phyloP scores from a whole-genome alignment of 2,888 invertebrate genomes.

The Apantesis nais region DNA sequence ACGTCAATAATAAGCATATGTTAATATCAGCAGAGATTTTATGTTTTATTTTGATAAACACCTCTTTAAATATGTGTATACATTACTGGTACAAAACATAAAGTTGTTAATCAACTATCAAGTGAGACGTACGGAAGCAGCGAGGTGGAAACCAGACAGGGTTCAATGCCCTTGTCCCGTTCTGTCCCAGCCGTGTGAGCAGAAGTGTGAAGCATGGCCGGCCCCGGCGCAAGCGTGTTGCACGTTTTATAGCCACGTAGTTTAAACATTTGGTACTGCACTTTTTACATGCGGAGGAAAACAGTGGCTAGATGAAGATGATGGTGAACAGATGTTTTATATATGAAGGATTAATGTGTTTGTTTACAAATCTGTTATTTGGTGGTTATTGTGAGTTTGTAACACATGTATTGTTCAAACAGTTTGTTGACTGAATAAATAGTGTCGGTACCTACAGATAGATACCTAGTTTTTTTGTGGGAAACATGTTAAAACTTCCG shows the following conservation, averaged over 20 bases:
- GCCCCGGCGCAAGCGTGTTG: slow-evolving; percentile 27
- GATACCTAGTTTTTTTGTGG: neutral
- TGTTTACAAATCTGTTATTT: slow-evolving; percentile 5
- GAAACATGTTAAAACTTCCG: neutral
- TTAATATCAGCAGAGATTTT: neutral
- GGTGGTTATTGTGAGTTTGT: neutral
- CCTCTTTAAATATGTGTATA: neutral
- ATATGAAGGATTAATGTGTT: slow-evolving; percentile 1
- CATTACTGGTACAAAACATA: slow-evolving; percentile 8
- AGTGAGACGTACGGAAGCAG: slow-evolving; percentile 56
- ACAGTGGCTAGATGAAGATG: slow-evolving; percentile 7
- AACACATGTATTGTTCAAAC: neutral
- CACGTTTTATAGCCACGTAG: neutral
- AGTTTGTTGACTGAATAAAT: neutral
- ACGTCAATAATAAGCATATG: neutral
- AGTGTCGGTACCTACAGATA: neutral
- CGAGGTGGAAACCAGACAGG: slow-evolving; percentile 64
- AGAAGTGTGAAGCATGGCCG: slow-evolving; percentile 13
- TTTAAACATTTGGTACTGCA: slow-evolving; percentile 5
- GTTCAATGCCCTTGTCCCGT: slow-evolving; percentile 64
- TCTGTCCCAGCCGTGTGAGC: slow-evolving; percentile 31
- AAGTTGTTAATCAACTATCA: slow-evolving; percentile 38
- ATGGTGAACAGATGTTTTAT: slow-evolving; percentile 12
- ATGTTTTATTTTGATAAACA: neutral
- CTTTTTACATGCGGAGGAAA: neutral